Percentiles rank a stretch among this genome's conserved stretches.
Evolutionary conservation across 2,113 vertebrate genomes (phyloP).

Genomic region (Pluvianellus socialis): DNA sequence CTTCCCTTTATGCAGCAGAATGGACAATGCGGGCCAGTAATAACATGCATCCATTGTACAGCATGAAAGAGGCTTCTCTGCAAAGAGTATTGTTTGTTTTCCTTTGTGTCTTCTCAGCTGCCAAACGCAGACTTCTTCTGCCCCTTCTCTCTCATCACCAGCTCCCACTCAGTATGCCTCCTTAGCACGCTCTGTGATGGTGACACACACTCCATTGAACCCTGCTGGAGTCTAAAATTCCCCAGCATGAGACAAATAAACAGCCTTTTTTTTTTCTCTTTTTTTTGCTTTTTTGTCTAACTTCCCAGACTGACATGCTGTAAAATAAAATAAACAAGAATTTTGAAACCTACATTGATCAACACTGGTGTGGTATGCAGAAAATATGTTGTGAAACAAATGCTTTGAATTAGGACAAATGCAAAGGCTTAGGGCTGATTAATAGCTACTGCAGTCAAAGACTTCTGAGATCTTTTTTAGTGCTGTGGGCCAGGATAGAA

Average conservation of each 20-base stretch:
- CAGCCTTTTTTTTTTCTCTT: not conserved
- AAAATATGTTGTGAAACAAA: conserved; percentile 56
- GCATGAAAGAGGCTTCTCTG: not conserved
- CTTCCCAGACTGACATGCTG: conserved; percentile 44
- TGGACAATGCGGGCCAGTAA: not conserved
- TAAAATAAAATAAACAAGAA: conserved; percentile 49
- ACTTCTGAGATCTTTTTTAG: conserved; percentile 26
- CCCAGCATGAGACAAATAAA: conserved; percentile 57
- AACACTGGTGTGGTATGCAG: conserved; percentile 35
- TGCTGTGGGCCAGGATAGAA: conserved; percentile 51
- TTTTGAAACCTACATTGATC: conserved; percentile 49
- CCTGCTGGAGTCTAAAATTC: conserved; percentile 33
- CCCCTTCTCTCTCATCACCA: conserved; percentile 10
- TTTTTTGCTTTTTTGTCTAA: not conserved
- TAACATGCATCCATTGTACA: not conserved
- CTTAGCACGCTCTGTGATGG: conserved; percentile 7
- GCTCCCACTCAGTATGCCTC: conserved; percentile 39
- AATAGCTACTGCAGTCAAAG: conserved; percentile 53
- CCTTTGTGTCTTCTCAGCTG: conserved; percentile 37
- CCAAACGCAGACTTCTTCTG: conserved; percentile 1
- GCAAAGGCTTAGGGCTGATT: conserved; percentile 48
- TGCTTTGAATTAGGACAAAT: conserved; percentile 62
- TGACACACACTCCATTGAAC: conserved; percentile 49
- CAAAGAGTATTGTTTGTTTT: conserved; percentile 7
- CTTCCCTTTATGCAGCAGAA: not conserved